These are phyloP conservation scores for Lomographa bimaculata DNA, from an alignment of 2,888 invertebrate genomes.

Conservation along the genomic window DNA sequence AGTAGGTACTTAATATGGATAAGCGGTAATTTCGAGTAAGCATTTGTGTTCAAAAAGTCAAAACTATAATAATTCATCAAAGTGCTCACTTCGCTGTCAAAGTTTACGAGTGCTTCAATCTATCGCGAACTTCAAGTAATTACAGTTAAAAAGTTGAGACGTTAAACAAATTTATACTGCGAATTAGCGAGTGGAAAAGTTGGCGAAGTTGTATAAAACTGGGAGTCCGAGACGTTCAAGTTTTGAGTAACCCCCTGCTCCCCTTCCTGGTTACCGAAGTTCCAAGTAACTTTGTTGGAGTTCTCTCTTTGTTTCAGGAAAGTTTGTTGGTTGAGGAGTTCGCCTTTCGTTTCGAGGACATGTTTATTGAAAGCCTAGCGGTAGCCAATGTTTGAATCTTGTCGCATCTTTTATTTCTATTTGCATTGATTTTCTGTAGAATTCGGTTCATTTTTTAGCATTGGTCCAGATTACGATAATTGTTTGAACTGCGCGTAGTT, in stretches of 20 bases:
- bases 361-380: slow-evolving; percentile 60
- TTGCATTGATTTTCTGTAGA: too few relatives aligned
- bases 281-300: slow-evolving; percentile 65
- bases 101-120: slow-evolving; percentile 68
- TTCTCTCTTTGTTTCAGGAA: slow-evolving; percentile 70
- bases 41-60: too few relatives aligned
- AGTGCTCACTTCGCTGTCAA: slow-evolving; percentile 51
- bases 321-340: slow-evolving; percentile 61
- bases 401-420: too few relatives aligned
- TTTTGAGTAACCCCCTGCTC: slow-evolving; percentile 65
- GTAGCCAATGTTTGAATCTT: slow-evolving; percentile 11
- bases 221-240: slow-evolving; percentile 71
- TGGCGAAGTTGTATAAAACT: slow-evolving; percentile 63
- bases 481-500: too few relatives aligned
- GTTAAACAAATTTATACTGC: slow-evolving; percentile 82
- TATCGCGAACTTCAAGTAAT: slow-evolving; percentile 75
- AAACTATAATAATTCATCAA: slow-evolving; percentile 59
- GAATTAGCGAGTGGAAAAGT: slow-evolving; percentile 78
- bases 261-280: slow-evolving; percentile 56
- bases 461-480: too few relatives aligned
- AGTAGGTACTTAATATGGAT: too few relatives aligned
- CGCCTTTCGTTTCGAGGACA: slow-evolving; percentile 57
- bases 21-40: too few relatives aligned
- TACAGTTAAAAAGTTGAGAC: slow-evolving; percentile 82
- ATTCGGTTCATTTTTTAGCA: too few relatives aligned